Evolutionary conservation across 2,113 vertebrate genomes (phyloP).

Genomic region (Cynopterus brachyotis): DNA sequence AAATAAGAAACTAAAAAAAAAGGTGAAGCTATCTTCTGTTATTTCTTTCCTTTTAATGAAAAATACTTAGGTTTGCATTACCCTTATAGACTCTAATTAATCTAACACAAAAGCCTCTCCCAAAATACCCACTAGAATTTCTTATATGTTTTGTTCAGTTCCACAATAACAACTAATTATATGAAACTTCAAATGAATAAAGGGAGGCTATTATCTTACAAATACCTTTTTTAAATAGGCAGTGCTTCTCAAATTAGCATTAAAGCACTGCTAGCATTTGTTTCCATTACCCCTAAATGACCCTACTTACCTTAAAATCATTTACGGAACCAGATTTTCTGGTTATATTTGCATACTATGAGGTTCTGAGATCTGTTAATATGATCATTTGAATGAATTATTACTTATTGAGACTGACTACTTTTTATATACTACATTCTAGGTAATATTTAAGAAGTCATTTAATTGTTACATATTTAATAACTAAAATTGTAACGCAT

Average conservation of each 20-base stretch:
- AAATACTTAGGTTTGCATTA: background rate
- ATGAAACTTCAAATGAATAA: conserved; percentile 40
- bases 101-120: conserved; percentile 37
- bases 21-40: background rate
- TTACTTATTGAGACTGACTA: background rate
- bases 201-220: background rate
- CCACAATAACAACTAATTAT: conserved; percentile 55
- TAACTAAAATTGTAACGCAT: background rate
- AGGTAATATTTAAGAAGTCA: background rate
- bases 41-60: conserved; percentile 48
- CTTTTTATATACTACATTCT: background rate
- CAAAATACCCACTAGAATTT: conserved; percentile 1
- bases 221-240: conserved; percentile 20
- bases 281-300: conserved; percentile 21
- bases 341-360: background rate
- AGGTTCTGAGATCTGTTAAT: background rate
- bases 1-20: conserved; percentile 31
- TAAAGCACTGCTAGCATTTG: background rate
- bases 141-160: conserved; percentile 20
- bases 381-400: background rate
- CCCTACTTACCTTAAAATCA: background rate
- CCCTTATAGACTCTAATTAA: conserved; percentile 50
- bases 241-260: conserved; percentile 7
- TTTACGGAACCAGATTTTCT: background rate
- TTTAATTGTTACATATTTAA: background rate